Base-by-base conservation (phyloP, 2,888 invertebrate species). In the Pammene aurita region DNA sequence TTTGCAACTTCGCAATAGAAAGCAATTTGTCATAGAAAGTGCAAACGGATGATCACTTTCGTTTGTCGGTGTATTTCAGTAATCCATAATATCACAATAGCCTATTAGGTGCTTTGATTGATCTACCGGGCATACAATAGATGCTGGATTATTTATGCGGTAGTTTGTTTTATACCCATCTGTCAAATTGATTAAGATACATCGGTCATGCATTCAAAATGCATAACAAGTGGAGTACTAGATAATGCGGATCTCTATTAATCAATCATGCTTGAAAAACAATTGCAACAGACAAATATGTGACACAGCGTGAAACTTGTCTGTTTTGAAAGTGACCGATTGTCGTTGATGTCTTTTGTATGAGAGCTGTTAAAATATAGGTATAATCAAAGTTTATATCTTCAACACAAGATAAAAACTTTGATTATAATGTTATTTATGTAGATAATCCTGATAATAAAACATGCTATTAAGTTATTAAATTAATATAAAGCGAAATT, bases 11-110 rank as follows among this genome's bases (percentile, higher is more conserved):
- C 82, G 79, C 81, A 83, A 80, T 84, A 85, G 86, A 88, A 88
- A 89, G 87, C 83, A 82, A 84, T 87, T 81, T 77, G 79, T 80
- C 81, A 82, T 84, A 83, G 88, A 89, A 89, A 89, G 87, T 86
- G 82, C 79, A 80, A 85, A 85, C 81, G 78, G 75, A 74, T 75
- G 74, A 83, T 84, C 79, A 83, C 85, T 86, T 88, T 88, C 85
- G 76, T 80, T 83, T 79, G 77, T 74, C 77, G 74, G 74, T 72
- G 78, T 73, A 77, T 77, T 81, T 77, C 76, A 69, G 44, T 26
- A 63, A 65, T 66, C 77, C 75, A 70, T 68, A 75, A 71, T 64
- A 64, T 72, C 73, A 76, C 78, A 75, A 74, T 76, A 65, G 74
- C 67, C 76, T 74, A 78, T 76, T 76, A 66, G 70, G 60, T 34